Evolutionary conservation across 2,113 vertebrate genomes (phyloP).

Genomic region (Axis porcinus): DNA sequence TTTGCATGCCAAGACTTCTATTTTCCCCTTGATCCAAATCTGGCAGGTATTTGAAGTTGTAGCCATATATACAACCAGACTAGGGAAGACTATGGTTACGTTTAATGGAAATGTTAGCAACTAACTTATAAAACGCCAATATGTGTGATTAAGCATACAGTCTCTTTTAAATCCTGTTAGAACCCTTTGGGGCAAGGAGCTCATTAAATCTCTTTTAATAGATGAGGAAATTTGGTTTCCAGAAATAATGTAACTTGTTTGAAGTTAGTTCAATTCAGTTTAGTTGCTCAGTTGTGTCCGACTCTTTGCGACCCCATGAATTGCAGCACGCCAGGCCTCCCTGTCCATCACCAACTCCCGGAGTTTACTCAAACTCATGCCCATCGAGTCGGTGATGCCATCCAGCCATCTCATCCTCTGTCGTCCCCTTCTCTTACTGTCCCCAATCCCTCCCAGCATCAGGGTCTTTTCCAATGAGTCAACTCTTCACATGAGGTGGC

Average conservation of each 20-base stretch:
- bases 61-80: not conserved
- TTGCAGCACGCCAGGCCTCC: no score
- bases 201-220: not conserved
- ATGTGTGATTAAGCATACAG: not conserved
- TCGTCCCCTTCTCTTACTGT: no score
- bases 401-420: no score
- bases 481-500: no score
- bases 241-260: not conserved
- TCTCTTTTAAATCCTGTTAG: not conserved
- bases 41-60: not conserved
- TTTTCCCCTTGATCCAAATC: not conserved
- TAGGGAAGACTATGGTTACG: not conserved
- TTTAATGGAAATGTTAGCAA: not conserved
- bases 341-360: no score
- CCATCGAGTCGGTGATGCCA: no score
- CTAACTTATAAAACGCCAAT: not conserved
- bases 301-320: no score
- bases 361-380: no score
- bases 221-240: not conserved
- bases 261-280: not conserved
- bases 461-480: no score
- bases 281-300: no score
- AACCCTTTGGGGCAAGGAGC: not conserved
- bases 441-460: no score
- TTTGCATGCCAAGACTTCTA: not conserved